These are phyloP conservation scores for Myrmecophaga tridactyla DNA, from an alignment of 2,113 vertebrate species.

Conservation along the genomic window DNA sequence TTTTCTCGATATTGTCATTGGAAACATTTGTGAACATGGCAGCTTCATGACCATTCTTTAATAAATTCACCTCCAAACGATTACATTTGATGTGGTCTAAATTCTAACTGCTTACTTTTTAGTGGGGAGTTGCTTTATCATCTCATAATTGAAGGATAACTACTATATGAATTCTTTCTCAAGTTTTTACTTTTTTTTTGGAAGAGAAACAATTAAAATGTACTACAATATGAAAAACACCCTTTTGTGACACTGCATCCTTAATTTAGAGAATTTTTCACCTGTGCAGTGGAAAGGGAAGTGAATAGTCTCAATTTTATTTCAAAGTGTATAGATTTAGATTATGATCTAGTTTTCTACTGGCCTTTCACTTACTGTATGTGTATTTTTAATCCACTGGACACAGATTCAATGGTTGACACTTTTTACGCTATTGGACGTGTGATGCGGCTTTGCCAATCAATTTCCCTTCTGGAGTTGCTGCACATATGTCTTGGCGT, in stretches of 20 bases:
- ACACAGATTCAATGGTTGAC: slow-evolving; percentile 89
- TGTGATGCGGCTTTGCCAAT: slow-evolving; percentile 93
- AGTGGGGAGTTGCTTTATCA: background rate
- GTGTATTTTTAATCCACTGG: slow-evolving; percentile 34
- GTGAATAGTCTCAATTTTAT: background rate
- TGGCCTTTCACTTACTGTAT: slow-evolving; percentile 16
- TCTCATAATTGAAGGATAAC: background rate
- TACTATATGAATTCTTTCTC: background rate
- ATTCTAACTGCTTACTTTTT: background rate
- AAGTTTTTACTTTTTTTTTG: slow-evolving; percentile 33
- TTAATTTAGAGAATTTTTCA: slow-evolving; percentile 12
- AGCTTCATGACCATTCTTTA: background rate
- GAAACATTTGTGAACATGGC: background rate
- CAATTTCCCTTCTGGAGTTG: slow-evolving; percentile 90
- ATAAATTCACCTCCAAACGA: background rate
- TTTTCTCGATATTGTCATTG: background rate
- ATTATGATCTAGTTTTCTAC: background rate
- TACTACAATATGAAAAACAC: background rate
- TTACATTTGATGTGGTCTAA: background rate
- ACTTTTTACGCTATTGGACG: slow-evolving; percentile 94
- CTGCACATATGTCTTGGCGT: slow-evolving; percentile 91
- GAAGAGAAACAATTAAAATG: background rate
- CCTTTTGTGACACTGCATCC: background rate
- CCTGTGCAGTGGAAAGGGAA: background rate
- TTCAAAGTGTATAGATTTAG: background rate